Evolutionary conservation across 35 echinoderm and acorn worm genomes (phyloP), one percentile per base, ranked within the genome.

Genomic region (Diadema setosum): DNA sequence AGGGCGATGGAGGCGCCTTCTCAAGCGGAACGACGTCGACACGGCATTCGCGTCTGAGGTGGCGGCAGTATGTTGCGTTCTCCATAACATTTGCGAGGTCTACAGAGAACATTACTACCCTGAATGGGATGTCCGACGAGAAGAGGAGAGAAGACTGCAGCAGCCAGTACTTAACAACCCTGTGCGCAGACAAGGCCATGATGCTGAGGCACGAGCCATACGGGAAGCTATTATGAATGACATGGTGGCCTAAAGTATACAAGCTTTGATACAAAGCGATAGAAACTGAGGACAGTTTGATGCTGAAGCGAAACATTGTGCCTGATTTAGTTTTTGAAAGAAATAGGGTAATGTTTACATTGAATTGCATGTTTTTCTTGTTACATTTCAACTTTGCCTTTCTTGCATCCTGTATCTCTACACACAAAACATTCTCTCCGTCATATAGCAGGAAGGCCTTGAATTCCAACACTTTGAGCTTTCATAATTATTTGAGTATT

Each of bases 61-160:
- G 35, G 82, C 89, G 2, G 59, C 59, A 23, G 31, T 80, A 3
- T 94, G 93, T 56, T 90, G 83, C 33, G 84, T 89, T 12, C 45
- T 93, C 20, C 91, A 93, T 46, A 93, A 93, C 67, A 49, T 93
- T 41, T 94, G 92, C 57, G 82, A 91, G 26, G 26, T 67, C 26
- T 27, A 67, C 63, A 67, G 26, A 26, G 63, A 67, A 67, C 11
- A 27, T 11, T 67, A 67, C 26, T 11, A 67, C 26, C 63, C 63
- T 27, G 11, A 67, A 67, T 67, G 63, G 63, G 63, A 67, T 27
- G 26, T 67, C 63, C 11, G 26, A 27, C 11, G 63, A 27, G 26
- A 27, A 67, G 26, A 27, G 63, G 48, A 52, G n/a, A 27, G 26
- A 67, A 11, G 63, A 67, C 11, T 67, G 63, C 63, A 12, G 11